Evolutionary conservation across 2,888 invertebrate genomes (phyloP).

Genomic region (Electrophaes corylata): DNA sequence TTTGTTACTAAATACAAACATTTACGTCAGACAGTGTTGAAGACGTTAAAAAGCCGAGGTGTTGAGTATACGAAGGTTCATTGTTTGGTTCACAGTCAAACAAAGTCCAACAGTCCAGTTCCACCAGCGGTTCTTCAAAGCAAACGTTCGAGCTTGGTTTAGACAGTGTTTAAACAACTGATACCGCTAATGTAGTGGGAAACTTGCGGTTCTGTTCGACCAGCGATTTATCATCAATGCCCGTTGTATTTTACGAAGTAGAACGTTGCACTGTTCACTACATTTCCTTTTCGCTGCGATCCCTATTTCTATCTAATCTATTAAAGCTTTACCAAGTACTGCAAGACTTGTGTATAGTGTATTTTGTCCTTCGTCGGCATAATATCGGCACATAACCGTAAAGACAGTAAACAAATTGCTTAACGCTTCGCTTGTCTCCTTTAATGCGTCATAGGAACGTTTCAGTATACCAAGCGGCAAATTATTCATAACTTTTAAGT

Average conservation of each 20-base stretch:
- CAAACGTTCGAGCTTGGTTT: conserved; percentile 48
- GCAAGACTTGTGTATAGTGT: conserved; percentile 12
- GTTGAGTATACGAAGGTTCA: conserved; percentile 68
- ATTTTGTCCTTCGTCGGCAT: conserved; percentile 34
- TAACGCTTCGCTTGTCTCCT: conserved; percentile 62
- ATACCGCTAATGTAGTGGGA: conserved; percentile 69
- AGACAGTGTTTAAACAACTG: conserved; percentile 59
- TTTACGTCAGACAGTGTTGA: conserved; percentile 58
- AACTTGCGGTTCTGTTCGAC: conserved; percentile 52
- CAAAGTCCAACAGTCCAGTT: conserved; percentile 47
- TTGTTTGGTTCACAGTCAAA: conserved; percentile 73
- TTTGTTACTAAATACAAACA: conserved; percentile 60
- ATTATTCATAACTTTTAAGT: conserved; percentile 27
- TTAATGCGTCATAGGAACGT: conserved; percentile 41
- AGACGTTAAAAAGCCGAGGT: conserved; percentile 73
- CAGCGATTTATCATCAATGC: conserved; percentile 43
- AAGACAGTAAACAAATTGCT: conserved; percentile 60
- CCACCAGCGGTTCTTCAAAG: conserved; percentile 70
- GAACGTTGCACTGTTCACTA: conserved; percentile 36
- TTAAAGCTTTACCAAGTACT: conserved; percentile 1
- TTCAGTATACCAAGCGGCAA: conserved; percentile 22
- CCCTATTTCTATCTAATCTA: conserved; percentile 23
- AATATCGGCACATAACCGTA: conserved; percentile 57
- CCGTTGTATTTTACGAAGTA: conserved; percentile 40
- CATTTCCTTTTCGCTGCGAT: conserved; percentile 33